Percentiles rank a stretch among this genome's conserved stretches.
Evolutionary conservation across 2,797 vertebrate species (phyloP).

Genomic region (Falco rusticolus): DNA sequence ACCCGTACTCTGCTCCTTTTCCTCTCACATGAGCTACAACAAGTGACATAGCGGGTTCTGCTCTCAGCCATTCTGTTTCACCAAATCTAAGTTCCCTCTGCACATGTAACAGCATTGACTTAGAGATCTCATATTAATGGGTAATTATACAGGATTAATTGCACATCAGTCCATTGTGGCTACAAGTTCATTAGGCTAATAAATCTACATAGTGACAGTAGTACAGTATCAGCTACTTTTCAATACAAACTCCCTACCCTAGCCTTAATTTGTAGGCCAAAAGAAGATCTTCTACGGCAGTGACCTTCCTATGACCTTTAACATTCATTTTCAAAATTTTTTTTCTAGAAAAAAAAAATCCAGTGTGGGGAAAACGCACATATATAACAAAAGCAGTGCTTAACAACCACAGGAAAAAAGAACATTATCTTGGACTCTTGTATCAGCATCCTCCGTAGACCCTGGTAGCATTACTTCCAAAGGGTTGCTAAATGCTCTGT

Average conservation of each 20-base stretch:
- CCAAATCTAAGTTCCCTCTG: conserved; percentile 44
- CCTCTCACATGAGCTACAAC: not conserved
- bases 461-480: conserved; percentile 24
- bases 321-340: conserved; percentile 66
- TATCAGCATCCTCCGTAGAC: conserved; percentile 17
- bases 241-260: conserved; percentile 58
- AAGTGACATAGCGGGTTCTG: not conserved
- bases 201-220: conserved; percentile 80
- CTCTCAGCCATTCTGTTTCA: not conserved
- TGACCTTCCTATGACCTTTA: conserved; percentile 63
- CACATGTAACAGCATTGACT: conserved; percentile 31
- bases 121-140: conserved; percentile 58
- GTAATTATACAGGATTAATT: conserved; percentile 72
- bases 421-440: conserved; percentile 40
- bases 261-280: conserved; percentile 54
- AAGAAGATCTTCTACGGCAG: conserved; percentile 10
- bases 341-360: conserved; percentile 69
- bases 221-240: conserved; percentile 76
- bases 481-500: conserved; percentile 32
- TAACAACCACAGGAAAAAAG: conserved; percentile 73
- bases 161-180: conserved; percentile 81
- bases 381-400: conserved; percentile 74
- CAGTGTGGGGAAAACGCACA: conserved; percentile 74
- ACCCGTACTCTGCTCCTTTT: not conserved
- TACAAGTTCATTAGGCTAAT: conserved; percentile 73